Evolutionary conservation across 2,888 invertebrate genomes (phyloP).

Genomic region (Rhopalosiphum nymphaeae): DNA sequence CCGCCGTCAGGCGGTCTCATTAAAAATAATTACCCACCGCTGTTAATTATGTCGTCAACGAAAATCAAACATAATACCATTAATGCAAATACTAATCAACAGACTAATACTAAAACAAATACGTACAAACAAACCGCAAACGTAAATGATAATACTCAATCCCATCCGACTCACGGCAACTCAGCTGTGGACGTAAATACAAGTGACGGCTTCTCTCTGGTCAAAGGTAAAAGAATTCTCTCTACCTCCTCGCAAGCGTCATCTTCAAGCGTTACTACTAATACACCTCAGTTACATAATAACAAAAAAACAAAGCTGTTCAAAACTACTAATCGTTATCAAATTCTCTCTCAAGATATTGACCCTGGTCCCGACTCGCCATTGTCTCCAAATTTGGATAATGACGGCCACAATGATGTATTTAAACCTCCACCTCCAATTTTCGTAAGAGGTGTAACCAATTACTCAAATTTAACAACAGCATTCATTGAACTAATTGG

Average conservation of each 20-base stretch:
- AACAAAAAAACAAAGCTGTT: not conserved
- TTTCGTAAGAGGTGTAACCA: not conserved
- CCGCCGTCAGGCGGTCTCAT: too few relatives aligned
- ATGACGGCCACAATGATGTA: not conserved
- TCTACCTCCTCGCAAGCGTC: not conserved
- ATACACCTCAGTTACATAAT: not conserved
- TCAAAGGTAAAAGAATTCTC: not conserved
- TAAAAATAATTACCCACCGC: too few relatives aligned
- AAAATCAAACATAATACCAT: too few relatives aligned
- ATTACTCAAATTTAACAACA: not conserved
- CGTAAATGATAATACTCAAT: too few relatives aligned
- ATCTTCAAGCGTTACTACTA: not conserved
- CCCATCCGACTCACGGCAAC: too few relatives aligned
- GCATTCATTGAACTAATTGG: constrained; percentile 7
- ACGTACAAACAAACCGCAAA: too few relatives aligned
- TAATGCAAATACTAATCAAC: too few relatives aligned
- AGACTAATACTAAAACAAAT: too few relatives aligned
- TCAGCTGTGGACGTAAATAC: too few relatives aligned
- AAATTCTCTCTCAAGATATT: too few relatives aligned
- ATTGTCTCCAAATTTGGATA: not conserved
- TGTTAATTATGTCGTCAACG: too few relatives aligned
- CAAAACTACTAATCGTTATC: too few relatives aligned
- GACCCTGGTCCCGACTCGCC: not conserved
- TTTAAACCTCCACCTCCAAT: constrained; percentile 6
- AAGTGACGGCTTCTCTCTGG: not conserved